Conservation (phyloP, 2,888 invertebrate species). For the Lithodes maja region DNA sequence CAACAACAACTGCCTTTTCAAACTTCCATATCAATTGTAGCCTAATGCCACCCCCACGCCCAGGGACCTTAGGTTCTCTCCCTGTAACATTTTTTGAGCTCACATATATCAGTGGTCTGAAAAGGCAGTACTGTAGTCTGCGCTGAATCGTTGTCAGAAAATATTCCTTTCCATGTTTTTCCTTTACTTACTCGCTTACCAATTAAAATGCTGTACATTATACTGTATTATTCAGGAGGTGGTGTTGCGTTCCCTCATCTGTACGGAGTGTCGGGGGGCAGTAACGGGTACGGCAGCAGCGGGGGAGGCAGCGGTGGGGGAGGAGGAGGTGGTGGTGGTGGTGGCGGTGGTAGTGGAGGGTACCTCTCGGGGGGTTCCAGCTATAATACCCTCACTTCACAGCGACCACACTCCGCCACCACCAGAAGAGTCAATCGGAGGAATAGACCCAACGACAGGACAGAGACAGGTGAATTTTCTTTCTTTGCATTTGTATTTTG, state of each 20-base stretch:
- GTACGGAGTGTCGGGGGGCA: slow-evolving; percentile 48
- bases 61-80: no score
- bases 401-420: slow-evolving; percentile 51
- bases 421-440: slow-evolving; percentile 54
- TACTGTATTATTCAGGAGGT: slow-evolving; percentile 26
- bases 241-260: slow-evolving; percentile 60
- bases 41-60: no score
- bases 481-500: no score
- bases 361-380: slow-evolving; percentile 50
- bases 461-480: slow-evolving; percentile 43
- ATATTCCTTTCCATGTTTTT: no score
- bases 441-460: slow-evolving; percentile 48
- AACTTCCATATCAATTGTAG: no score
- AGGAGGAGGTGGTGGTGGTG: slow-evolving; percentile 23
- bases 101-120: no score
- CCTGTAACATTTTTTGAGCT: no score
- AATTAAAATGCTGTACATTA: no score
- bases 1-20: no score
- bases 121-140: no score
- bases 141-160: no score
- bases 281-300: slow-evolving; percentile 41
- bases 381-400: slow-evolving; percentile 57
- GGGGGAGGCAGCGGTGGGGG: slow-evolving; percentile 35
- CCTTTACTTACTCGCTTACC: no score
- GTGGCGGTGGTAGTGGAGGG: slow-evolving; percentile 34